A percentile compares a stretch with the other conserved stretches of the same genome.
phyloP scores from a whole-genome alignment of 37 sponge, comb jelly and placozoan genomes.

The Ephydatia muelleri region DNA sequence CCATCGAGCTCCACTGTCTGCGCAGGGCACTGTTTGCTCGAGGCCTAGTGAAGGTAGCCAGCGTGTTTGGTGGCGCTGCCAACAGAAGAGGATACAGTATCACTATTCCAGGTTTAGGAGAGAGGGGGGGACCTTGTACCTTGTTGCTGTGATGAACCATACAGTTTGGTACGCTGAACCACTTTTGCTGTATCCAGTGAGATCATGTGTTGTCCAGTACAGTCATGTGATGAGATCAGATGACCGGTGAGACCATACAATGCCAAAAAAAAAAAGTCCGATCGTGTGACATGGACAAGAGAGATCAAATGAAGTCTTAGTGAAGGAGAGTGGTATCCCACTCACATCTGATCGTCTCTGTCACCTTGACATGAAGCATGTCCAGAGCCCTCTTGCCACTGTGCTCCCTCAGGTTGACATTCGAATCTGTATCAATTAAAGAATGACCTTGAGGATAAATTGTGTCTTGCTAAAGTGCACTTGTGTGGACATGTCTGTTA shows the following conservation, averaged over 20 bases:
- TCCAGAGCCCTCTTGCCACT: constrained; percentile 75
- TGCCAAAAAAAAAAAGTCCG: neutral
- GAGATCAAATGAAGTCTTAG: neutral
- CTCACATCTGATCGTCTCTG: constrained; percentile 15
- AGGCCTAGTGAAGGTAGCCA: neutral
- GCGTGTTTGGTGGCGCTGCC: constrained; percentile 27
- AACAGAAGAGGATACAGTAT: neutral
- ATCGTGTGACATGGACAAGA: neutral
- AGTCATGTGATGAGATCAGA: too few species aligned
- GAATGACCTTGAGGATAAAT: too few species aligned
- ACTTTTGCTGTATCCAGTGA: neutral
- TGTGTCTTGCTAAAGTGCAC: too few species aligned
- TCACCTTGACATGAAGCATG: constrained; percentile 31
- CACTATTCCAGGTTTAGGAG: too few species aligned
- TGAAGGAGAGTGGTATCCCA: neutral
- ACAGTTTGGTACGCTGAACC: neutral
- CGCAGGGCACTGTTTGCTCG: neutral
- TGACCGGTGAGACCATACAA: too few species aligned
- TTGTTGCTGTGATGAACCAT: neutral
- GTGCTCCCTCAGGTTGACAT: constrained; percentile 61
- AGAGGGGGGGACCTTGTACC: neutral
- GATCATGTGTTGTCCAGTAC: too few species aligned
- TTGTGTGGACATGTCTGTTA: neutral
- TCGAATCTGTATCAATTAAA: neutral
- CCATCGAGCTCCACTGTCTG: neutral